A percentile compares a stretch with the other conserved stretches of the same genome.
These are phyloP conservation scores for Drosophila sulfurigaster DNA, from an alignment of 1,140 invertebrate genomes.

Conservation along the genomic window DNA sequence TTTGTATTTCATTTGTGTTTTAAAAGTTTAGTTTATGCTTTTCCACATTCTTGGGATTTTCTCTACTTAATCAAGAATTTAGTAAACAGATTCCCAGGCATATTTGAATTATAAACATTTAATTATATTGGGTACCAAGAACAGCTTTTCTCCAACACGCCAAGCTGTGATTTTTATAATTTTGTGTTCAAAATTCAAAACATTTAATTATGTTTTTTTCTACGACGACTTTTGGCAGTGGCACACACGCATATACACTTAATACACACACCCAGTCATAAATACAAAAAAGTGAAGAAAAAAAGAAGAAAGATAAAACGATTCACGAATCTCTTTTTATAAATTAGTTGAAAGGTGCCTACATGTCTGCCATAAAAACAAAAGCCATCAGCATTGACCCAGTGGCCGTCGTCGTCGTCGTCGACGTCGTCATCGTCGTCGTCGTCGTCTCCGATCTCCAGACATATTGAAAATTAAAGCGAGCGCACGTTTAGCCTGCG, in stretches of 20 bases:
- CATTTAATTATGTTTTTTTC: constrained; percentile 40
- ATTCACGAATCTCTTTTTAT: constrained; percentile 46
- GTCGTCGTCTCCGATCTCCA: constrained; percentile 52
- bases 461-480: constrained; percentile 83
- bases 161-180: constrained; percentile 11
- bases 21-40: background rate
- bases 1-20: background rate
- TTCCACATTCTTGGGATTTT: background rate
- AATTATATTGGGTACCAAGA: constrained; percentile 11
- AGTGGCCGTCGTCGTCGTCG: constrained; percentile 51
- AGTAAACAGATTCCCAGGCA: background rate
- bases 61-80: background rate
- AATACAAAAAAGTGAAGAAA: background rate
- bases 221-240: constrained; percentile 1
- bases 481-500: constrained; percentile 75
- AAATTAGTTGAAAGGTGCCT: constrained; percentile 80
- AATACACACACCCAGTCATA: background rate
- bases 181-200: constrained; percentile 13
- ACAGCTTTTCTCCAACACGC: background rate
- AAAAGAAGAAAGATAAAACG: constrained; percentile 6
- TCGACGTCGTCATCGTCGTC: background rate
- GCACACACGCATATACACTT: constrained; percentile 16
- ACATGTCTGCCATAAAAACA: constrained; percentile 83
- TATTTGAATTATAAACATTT: background rate
- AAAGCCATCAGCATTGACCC: constrained; percentile 80